Evolutionary conservation across 1,140 invertebrate genomes (phyloP).

Genomic region (Drosophila pandora): DNA sequence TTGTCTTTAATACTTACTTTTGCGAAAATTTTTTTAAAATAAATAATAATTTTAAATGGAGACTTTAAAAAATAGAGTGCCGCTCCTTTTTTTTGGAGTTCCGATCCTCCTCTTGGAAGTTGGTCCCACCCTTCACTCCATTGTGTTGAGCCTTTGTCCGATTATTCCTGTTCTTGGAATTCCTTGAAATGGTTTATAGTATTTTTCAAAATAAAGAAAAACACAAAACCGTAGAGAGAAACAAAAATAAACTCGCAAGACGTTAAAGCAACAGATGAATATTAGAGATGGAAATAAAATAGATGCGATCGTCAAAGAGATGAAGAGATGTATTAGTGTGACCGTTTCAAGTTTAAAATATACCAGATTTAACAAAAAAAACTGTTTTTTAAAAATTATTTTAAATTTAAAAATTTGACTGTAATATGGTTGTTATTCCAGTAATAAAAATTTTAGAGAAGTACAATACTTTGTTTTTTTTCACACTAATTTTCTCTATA

Average conservation of each 20-base stretch:
- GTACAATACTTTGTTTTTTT: too few relatives aligned
- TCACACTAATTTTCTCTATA: too few relatives aligned
- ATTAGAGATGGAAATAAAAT: not conserved
- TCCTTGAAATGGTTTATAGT: not conserved
- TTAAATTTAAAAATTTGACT: too few relatives aligned
- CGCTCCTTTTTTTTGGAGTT: slow-evolving; percentile 29
- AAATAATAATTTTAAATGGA: slow-evolving; percentile 33
- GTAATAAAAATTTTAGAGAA: too few relatives aligned
- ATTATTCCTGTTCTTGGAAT: not conserved
- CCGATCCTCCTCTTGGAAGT: not conserved
- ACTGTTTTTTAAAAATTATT: not conserved
- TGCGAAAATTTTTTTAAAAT: slow-evolving; percentile 10
- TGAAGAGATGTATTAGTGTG: not conserved
- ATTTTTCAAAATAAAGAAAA: slow-evolving; percentile 46
- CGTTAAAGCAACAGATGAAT: not conserved
- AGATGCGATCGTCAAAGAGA: not conserved
- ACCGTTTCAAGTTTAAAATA: not conserved
- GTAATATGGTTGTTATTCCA: too few relatives aligned
- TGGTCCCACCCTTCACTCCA: slow-evolving; percentile 13
- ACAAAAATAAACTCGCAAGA: slow-evolving; percentile 43
- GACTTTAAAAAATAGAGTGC: not conserved
- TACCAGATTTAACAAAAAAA: not conserved
- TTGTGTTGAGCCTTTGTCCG: slow-evolving; percentile 16
- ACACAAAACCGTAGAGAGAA: slow-evolving; percentile 41
- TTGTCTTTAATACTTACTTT: slow-evolving; percentile 14